These are phyloP conservation scores for Philaenus spumarius DNA, from an alignment of 1,140 invertebrate species.

Conservation along the genomic window DNA sequence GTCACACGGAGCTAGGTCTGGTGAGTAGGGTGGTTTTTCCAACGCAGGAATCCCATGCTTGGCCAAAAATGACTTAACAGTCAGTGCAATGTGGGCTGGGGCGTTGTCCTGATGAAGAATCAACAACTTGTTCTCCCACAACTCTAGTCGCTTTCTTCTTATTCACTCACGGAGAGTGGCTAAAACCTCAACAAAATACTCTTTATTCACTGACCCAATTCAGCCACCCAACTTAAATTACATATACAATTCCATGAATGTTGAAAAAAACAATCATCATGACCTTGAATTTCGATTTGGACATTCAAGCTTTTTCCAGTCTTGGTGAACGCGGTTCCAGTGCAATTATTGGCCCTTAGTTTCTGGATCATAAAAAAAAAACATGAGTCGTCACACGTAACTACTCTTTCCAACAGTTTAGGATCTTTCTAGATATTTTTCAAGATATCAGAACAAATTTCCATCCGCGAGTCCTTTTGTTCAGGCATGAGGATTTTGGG, in stretches of 20 bases:
- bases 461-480: slow-evolving; percentile 12
- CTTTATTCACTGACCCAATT: slow-evolving; percentile 32
- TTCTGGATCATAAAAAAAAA: no score
- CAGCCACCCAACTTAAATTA: no score
- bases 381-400: slow-evolving; percentile 12
- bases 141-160: slow-evolving; percentile 15
- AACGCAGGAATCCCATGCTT: no score
- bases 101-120: slow-evolving; percentile 20
- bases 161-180: slow-evolving; percentile 23
- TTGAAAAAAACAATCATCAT: slow-evolving; percentile 33
- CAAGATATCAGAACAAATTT: no score
- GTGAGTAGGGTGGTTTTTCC: no score
- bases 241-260: slow-evolving; percentile 29
- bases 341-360: slow-evolving; percentile 20
- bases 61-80: no score
- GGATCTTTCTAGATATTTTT: no score
- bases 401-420: no score
- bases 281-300: slow-evolving; percentile 26
- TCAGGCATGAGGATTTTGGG: slow-evolving; percentile 17
- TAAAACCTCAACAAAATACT: slow-evolving; percentile 32
- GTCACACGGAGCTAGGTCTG: no score
- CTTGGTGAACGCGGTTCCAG: slow-evolving; percentile 23
- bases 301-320: slow-evolving; percentile 24
- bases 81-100: slow-evolving; percentile 15
- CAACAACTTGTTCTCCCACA: slow-evolving; percentile 21